phyloP scores from a whole-genome alignment of 2,797 vertebrate genomes.

The Sylvia borin region DNA sequence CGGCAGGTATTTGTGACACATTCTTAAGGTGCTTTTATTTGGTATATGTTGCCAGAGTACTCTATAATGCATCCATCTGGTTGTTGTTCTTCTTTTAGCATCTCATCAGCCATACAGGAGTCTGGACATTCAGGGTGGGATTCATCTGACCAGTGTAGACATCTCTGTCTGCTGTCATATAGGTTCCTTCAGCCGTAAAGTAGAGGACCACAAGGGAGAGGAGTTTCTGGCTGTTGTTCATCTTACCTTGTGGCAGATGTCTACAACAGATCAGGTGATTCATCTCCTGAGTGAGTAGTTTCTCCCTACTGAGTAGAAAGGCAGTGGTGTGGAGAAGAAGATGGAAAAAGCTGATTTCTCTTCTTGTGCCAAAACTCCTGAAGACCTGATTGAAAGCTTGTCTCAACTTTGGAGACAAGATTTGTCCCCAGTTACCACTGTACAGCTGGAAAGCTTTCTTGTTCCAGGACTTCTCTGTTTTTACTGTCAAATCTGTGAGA shows the following conservation, averaged over 20 bases:
- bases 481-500: neutral
- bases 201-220: neutral
- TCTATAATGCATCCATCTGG: neutral
- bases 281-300: neutral
- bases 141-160: neutral
- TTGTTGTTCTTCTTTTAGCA: neutral
- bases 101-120: neutral
- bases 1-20: neutral
- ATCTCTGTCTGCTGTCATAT: neutral
- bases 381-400: slow-evolving; percentile 26
- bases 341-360: neutral
- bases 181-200: neutral
- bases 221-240: neutral
- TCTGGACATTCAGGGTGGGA: neutral
- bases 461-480: neutral
- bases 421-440: neutral
- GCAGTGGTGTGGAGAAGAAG: neutral
- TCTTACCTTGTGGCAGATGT: slow-evolving; percentile 9
- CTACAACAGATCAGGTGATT: slow-evolving; percentile 8
- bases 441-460: neutral
- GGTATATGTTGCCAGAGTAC: neutral
- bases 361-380: neutral
- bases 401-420: neutral
- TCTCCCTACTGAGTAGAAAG: slow-evolving; percentile 11
- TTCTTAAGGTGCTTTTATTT: neutral